These are phyloP conservation scores for Zoanthus sociatus DNA, from an alignment of 92 coral and sea anemone species.

Conservation along the genomic window DNA sequence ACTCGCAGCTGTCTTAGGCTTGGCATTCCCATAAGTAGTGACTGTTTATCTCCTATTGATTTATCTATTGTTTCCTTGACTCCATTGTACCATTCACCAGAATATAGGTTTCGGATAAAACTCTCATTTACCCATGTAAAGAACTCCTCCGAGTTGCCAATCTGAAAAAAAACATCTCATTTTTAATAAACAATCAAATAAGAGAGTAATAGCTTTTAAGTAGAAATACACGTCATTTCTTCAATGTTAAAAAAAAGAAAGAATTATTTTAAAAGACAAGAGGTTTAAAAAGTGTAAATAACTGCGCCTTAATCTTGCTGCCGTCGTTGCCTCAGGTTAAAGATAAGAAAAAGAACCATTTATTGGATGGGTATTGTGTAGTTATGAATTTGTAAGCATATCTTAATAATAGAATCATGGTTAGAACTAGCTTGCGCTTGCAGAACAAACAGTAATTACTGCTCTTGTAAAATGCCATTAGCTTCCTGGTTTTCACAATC, in stretches of 20 bases:
- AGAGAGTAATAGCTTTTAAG: not conserved
- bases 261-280: too few relatives aligned
- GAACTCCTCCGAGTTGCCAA: slow-evolving; percentile 48
- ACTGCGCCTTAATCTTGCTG: too few relatives aligned
- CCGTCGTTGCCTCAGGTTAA: too few relatives aligned
- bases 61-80: slow-evolving; percentile 52
- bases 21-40: slow-evolving; percentile 83
- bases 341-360: too few relatives aligned
- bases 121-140: slow-evolving; percentile 71
- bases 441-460: too few relatives aligned
- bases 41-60: slow-evolving; percentile 69
- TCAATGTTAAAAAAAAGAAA: not conserved
- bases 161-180: slow-evolving; percentile 32
- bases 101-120: slow-evolving; percentile 56
- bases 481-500: too few relatives aligned
- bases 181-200: not conserved
- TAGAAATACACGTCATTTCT: not conserved
- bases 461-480: too few relatives aligned
- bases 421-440: too few relatives aligned
- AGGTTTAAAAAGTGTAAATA: too few relatives aligned
- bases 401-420: too few relatives aligned
- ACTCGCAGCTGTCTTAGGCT: slow-evolving; percentile 78
- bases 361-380: too few relatives aligned
- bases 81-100: slow-evolving; percentile 75
- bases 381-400: too few relatives aligned